Base-by-base conservation (phyloP, 2,888 invertebrate species). In the Ophraella communa region DNA sequence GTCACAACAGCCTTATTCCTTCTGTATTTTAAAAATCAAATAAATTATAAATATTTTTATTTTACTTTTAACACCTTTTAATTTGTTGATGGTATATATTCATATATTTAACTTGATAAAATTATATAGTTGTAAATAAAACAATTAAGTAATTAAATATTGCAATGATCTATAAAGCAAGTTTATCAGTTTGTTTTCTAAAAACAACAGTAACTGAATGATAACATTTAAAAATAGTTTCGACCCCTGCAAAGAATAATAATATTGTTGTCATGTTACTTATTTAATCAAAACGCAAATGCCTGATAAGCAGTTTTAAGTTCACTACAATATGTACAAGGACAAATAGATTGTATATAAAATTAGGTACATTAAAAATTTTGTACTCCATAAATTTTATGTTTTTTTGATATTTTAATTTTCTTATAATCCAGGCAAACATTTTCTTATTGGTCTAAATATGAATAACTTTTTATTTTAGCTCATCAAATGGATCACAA, bases 401-500 rank as follows among this genome's bases (percentile, higher is more conserved):
- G n/a, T n/a, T n/a, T n/a, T n/a, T n/a, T n/a, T n/a, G n/a, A n/a
- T n/a, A n/a, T n/a, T n/a, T n/a, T n/a, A n/a, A n/a, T n/a, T n/a
- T n/a, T n/a, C n/a, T n/a, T n/a, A n/a, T n/a, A n/a, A n/a, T n/a
- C n/a, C n/a, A n/a, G n/a, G n/a, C n/a, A n/a, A n/a, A n/a, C n/a
- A n/a, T n/a, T n/a, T n/a, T n/a, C n/a, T n/a, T n/a, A n/a, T n/a
- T n/a, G n/a, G n/a, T n/a, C n/a, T n/a, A n/a, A n/a, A n/a, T 39
- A 8, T 5, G 7, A 17, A 39, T 39, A 39, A n/a, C n/a, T n/a
- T n/a, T n/a, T 52, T 42, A 14, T 56, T 64, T 33, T 18, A 64
- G 59, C 21, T 20, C 24, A 27, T 17, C 17, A n/a, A 47, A 21
- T 20, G 49, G 49, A 35, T 20, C 49, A 1, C 10, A 23, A 14